phyloP scores from a whole-genome alignment of 64 coral and sea anemone genomes.

The Stichodactyla helianthus region DNA sequence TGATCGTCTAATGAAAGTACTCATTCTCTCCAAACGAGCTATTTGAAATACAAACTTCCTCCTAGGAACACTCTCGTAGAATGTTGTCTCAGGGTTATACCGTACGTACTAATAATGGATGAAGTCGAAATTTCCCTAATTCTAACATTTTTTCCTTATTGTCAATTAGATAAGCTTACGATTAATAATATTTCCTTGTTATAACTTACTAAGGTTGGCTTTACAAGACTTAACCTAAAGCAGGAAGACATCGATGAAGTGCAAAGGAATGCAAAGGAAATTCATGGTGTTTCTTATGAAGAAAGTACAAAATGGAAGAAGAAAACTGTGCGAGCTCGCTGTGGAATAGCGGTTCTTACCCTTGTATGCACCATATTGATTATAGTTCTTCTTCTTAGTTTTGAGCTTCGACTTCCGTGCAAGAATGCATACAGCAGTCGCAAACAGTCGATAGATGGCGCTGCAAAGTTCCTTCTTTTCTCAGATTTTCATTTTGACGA shows the following conservation, averaged over 20 bases:
- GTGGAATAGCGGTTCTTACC: slow-evolving; percentile 38
- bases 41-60: too few species aligned
- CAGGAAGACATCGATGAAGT: neutral
- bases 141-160: too few species aligned
- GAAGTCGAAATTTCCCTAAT: too few species aligned
- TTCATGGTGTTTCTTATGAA: slow-evolving; percentile 22
- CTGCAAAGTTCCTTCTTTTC: slow-evolving; percentile 63
- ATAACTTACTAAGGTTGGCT: slow-evolving; percentile 5
- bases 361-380: slow-evolving; percentile 40
- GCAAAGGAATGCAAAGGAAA: neutral
- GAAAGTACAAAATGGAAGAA: slow-evolving; percentile 50
- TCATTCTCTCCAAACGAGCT: too few species aligned
- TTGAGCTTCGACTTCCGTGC: slow-evolving; percentile 42
- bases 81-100: too few species aligned
- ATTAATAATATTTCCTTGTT: neutral
- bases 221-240: slow-evolving; percentile 6
- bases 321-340: slow-evolving; percentile 58
- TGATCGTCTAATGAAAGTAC: too few species aligned
- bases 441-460: neutral
- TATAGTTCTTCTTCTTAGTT: slow-evolving; percentile 59
- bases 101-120: too few species aligned
- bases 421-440: neutral
- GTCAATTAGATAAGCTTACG: too few species aligned
- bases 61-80: too few species aligned
- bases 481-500: slow-evolving; percentile 77